Base-by-base conservation (phyloP, 2,888 invertebrate genomes). In the Drosophila ustulata region DNA sequence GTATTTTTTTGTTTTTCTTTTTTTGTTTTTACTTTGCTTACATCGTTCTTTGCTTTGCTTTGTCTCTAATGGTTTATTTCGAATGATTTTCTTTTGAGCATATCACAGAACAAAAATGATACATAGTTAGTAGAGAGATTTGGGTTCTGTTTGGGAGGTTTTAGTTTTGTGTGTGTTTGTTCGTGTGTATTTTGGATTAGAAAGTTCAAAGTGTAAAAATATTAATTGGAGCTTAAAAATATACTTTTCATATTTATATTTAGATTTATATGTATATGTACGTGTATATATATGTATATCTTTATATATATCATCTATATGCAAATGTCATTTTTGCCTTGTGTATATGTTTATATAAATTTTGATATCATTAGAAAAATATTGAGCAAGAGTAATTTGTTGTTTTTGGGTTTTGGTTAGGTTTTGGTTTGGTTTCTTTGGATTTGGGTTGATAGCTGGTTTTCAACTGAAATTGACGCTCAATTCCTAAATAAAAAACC, bases 81-180 rank as follows among this genome's bases (percentile, higher is more conserved):
- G 53, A 56, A 74, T 74, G 71, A 77, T 77, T 88, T 85, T 85
- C 69, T 75, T 72, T 88, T 88, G 77, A 80, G 87, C 83, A 83
- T 91, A 90, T 90, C 90, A 90, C 90, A 91, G 90, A 91, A 90
- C 89, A 88, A 78, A 89, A 90, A 89, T 88, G 81, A 89, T 89
- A 76, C 79, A 76, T 78, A 78, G 75, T 75, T 70, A 89, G 80
- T 82, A 86, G 76, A 88, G 68, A 75, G 76, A 57, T 69, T 72
- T 55, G 71, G 43, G 18, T n/a, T 49, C 37, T 37, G 25, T 23
- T 30, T 37, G 23, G 39, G 37, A n/a, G 4, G 3, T 2, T 0
- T 37, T 37, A 5, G 13, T 63, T 66, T 68, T 66, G 62, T 68
- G 69, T 13, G 59, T 25, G 59, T 68, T 59, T 68, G 67, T 9